These are phyloP conservation scores for Atractosteus spatula DNA, from an alignment of 2,113 vertebrate species.

Conservation along the genomic window DNA sequence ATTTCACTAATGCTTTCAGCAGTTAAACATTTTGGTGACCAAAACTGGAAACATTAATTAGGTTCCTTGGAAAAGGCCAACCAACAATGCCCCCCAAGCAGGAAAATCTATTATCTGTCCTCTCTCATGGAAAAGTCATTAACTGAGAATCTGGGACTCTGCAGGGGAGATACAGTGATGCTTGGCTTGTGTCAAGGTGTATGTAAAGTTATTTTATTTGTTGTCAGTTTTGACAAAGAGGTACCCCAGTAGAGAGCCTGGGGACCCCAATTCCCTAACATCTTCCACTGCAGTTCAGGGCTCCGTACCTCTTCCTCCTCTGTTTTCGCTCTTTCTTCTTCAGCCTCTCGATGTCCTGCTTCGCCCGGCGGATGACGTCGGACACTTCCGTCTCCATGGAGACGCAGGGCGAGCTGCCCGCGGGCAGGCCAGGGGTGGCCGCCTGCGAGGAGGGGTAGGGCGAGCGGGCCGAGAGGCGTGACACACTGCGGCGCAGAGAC, in stretches of 20 bases:
- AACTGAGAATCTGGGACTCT: no score
- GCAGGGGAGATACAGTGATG: no score
- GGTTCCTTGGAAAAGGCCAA: no score
- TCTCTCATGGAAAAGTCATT: no score
- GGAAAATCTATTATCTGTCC: no score
- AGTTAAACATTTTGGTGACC: no score
- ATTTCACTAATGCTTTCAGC: no score
- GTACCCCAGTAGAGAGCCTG: background rate
- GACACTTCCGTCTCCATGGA: slow-evolving; percentile 81
- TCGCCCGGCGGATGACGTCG: slow-evolving; percentile 82
- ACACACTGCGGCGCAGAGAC: slow-evolving; percentile 79
- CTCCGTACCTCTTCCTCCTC: slow-evolving; percentile 77
- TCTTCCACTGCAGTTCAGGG: background rate
- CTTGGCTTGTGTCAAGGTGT: no score
- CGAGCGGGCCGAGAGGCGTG: slow-evolving; percentile 68
- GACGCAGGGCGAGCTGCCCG: slow-evolving; percentile 62
- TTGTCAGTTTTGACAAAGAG: no score
- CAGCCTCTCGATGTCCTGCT: slow-evolving; percentile 87
- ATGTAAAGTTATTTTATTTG: no score
- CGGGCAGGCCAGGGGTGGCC: slow-evolving; percentile 37
- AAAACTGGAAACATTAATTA: no score
- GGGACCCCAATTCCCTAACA: background rate
- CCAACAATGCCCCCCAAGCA: no score
- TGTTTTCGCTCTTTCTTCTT: slow-evolving; percentile 88
- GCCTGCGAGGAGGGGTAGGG: slow-evolving; percentile 58